phyloP scores from a whole-genome alignment of 2,888 invertebrate genomes.

The Melinaea marsaeus region DNA sequence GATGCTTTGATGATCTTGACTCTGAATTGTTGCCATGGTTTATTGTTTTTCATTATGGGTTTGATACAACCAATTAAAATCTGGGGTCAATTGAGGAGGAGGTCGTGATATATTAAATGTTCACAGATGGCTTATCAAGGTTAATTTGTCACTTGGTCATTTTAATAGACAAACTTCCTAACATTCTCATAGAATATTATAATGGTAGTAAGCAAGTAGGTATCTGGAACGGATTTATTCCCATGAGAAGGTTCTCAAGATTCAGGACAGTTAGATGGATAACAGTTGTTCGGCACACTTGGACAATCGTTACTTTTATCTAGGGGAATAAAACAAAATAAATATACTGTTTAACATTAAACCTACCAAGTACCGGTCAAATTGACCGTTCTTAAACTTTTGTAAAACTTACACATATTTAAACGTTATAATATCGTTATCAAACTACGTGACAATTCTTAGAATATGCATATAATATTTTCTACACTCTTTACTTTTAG shows the following conservation, averaged over 20 bases:
- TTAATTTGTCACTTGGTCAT: slow-evolving; percentile 17
- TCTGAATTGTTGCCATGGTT: not conserved
- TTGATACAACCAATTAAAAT: slow-evolving; percentile 3
- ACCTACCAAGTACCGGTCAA: no score
- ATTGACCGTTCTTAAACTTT: no score
- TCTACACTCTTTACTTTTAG: no score
- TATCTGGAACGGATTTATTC: slow-evolving; percentile 40
- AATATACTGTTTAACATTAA: no score
- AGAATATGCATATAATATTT: no score
- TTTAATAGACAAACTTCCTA: not conserved
- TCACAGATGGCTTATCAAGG: slow-evolving; percentile 30
- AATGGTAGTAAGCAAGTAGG: slow-evolving; percentile 21
- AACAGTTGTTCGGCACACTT: slow-evolving; percentile 56
- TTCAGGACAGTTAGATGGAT: slow-evolving; percentile 40
- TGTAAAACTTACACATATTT: no score
- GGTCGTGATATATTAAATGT: slow-evolving; percentile 30
- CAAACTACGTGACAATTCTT: no score
- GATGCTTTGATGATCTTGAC: no score
- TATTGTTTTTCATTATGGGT: not conserved
- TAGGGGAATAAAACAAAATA: no score
- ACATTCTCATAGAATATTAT: not conserved
- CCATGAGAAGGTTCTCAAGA: slow-evolving; percentile 52
- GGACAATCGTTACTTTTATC: slow-evolving; percentile 11
- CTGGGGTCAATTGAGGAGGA: slow-evolving; percentile 32
- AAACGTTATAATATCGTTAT: no score